A percentile compares a stretch with the other conserved stretches of the same genome.
Conservation (phyloP, 2,888 invertebrate genomes). For the Nectonema munidae region DNA sequence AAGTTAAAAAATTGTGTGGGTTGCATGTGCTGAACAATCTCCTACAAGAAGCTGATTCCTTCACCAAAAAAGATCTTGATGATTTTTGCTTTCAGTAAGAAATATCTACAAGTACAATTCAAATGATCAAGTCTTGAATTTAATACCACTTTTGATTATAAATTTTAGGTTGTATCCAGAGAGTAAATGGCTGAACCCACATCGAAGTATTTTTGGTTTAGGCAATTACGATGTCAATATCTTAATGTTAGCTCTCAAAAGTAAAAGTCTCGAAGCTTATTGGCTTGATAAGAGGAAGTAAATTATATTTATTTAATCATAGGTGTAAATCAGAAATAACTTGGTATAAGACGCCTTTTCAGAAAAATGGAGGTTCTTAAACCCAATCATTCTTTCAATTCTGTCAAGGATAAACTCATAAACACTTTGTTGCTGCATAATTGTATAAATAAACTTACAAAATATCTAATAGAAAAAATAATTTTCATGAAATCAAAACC, state of each 20-base stretch:
- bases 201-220: constrained; percentile 55
- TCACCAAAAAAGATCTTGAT: constrained; percentile 50
- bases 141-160: constrained; percentile 20
- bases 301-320: too few relatives aligned
- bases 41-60: constrained; percentile 46
- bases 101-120: neutral
- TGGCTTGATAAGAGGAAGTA: constrained; percentile 93
- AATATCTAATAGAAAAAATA: too few relatives aligned
- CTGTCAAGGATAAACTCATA: too few relatives aligned
- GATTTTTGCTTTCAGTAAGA: constrained; percentile 38
- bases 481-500: too few relatives aligned
- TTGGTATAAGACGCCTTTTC: too few relatives aligned
- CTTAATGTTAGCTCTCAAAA: constrained; percentile 64
- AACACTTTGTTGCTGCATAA: too few relatives aligned
- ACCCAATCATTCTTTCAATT: too few relatives aligned
- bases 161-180: constrained; percentile 14
- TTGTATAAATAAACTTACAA: too few relatives aligned
- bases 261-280: constrained; percentile 47
- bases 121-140: neutral
- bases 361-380: too few relatives aligned
- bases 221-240: constrained; percentile 98
- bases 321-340: too few relatives aligned
- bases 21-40: constrained; percentile 74
- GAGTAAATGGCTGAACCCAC: constrained; percentile 35
- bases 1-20: constrained; percentile 66